These are phyloP conservation scores for Stigmatopora argus DNA, from an alignment of 2,113 vertebrate genomes.

Conservation along the genomic window DNA sequence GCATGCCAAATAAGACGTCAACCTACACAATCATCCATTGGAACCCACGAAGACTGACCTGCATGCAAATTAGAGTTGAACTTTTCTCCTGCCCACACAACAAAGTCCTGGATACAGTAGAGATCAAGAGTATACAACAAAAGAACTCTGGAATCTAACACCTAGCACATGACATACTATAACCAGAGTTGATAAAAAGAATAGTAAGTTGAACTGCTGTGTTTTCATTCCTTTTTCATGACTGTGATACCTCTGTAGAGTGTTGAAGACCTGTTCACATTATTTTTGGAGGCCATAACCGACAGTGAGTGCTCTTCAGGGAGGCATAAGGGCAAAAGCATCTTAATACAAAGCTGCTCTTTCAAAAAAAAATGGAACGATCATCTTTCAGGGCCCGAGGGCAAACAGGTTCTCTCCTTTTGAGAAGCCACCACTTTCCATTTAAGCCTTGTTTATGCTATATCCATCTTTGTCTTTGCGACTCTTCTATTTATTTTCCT, in stretches of 20 bases:
- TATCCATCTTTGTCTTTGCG: conserved; percentile 31
- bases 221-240: conserved; percentile 40
- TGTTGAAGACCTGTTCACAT: conserved; percentile 55
- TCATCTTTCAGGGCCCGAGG: conserved; percentile 63
- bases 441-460: conserved; percentile 27
- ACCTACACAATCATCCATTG: conserved; percentile 44
- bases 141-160: conserved; percentile 52
- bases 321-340: conserved; percentile 30
- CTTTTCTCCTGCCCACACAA: conserved; percentile 46
- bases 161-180: conserved; percentile 38
- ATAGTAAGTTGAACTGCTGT: conserved; percentile 43
- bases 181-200: conserved; percentile 43
- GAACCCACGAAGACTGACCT: conserved; percentile 46
- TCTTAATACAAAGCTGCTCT: conserved; percentile 57
- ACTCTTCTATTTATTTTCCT: conserved; percentile 20
- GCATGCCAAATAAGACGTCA: conserved; percentile 41
- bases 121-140: conserved; percentile 44
- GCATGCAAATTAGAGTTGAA: conserved; percentile 40
- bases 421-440: conserved; percentile 32
- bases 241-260: conserved; percentile 43
- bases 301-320: conserved; percentile 53
- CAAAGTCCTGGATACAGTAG: conserved; percentile 40
- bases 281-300: conserved; percentile 58
- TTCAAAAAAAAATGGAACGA: conserved; percentile 35
- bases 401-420: conserved; percentile 49